Evolutionary conservation across 2,797 vertebrate genomes (phyloP).

Genomic region (Simalia tracyae): DNA sequence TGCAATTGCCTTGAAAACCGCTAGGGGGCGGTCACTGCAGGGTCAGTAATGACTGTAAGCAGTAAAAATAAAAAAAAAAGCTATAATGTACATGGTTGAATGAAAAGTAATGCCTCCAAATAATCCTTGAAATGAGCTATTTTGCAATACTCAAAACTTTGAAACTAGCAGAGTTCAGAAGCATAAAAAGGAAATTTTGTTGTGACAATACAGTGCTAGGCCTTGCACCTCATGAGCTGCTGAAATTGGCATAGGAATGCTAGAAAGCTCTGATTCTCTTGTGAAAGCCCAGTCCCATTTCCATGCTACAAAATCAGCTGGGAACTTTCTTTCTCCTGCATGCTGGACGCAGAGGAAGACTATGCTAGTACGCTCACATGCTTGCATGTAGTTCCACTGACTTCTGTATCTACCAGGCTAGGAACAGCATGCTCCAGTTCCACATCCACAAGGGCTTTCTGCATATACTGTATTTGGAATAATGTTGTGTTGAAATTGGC

Average conservation of each 20-base stretch:
- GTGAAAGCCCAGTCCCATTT: not conserved
- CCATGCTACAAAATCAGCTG: too few species aligned
- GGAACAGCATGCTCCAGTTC: not conserved
- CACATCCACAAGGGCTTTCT: too few species aligned
- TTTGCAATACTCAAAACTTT: not conserved
- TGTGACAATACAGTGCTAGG: not conserved
- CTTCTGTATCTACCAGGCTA: not conserved
- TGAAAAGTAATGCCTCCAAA: not conserved
- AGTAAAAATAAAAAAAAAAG: too few species aligned
- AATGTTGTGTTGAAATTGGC: too few species aligned
- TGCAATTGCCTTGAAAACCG: too few species aligned
- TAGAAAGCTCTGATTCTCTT: not conserved
- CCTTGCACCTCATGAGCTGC: not conserved
- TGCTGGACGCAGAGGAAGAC: too few species aligned
- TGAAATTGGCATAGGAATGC: not conserved
- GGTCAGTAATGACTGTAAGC: too few species aligned
- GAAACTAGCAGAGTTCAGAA: not conserved
- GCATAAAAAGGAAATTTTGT: not conserved
- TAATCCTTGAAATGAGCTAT: not conserved
- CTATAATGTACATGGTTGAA: not conserved
- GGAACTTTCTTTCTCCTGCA: too few species aligned
- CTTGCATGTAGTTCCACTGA: not conserved
- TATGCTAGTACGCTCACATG: not conserved
- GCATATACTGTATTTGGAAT: too few species aligned
- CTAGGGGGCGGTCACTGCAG: too few species aligned